Evolutionary conservation across 2,797 vertebrate genomes (phyloP).

Genomic region (Crypturellus tataupa): DNA sequence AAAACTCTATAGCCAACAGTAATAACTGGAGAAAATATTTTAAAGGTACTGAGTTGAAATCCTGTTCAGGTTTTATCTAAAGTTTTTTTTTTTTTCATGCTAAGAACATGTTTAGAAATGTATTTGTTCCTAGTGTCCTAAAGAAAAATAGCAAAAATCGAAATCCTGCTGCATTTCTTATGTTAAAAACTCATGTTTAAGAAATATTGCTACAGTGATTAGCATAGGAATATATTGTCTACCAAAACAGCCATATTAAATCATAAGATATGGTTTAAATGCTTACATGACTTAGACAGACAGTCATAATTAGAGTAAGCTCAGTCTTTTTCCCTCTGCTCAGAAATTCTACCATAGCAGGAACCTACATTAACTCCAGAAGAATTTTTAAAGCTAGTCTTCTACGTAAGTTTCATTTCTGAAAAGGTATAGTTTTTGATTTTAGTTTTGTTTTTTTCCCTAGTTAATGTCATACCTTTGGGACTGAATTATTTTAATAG

Average conservation of each 20-base stretch:
- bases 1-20: not conserved
- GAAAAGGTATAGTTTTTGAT: not conserved
- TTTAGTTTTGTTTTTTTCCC: accelerated
- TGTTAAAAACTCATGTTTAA: not conserved
- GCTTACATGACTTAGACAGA: not conserved
- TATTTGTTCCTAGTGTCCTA: not conserved
- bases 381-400: not conserved
- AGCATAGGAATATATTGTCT: not conserved
- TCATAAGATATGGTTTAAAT: not conserved
- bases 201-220: not conserved
- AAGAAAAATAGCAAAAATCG: not conserved
- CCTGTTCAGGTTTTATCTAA: not conserved
- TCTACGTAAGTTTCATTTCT: not conserved
- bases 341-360: not conserved
- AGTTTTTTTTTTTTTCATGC: not conserved
- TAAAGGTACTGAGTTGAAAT: not conserved
- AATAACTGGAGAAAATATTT: conserved; percentile 23
- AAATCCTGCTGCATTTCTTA: not conserved
- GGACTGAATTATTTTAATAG: not conserved
- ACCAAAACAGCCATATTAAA: not conserved
- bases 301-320: not conserved
- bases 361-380: not conserved
- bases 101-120: not conserved
- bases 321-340: not conserved
- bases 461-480: not conserved